Evolutionary conservation across 2,113 vertebrate genomes (phyloP).

Genomic region (Lucifuga dentata): DNA sequence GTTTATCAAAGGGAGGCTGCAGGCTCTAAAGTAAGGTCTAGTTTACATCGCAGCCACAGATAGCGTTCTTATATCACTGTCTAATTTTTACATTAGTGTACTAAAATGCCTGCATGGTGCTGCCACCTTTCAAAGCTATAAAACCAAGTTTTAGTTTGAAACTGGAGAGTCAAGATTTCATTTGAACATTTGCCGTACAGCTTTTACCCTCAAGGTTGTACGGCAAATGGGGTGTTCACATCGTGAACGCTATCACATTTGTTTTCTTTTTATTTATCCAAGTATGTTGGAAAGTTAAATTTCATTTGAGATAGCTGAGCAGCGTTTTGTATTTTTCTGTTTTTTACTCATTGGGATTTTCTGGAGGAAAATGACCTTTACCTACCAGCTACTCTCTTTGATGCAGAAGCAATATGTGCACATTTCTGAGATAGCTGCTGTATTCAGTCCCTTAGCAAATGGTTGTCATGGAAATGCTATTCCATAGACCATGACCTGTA

Average conservation of each 20-base stretch:
- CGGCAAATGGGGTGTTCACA: too few species aligned
- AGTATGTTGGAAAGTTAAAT: slow-evolving; percentile 21
- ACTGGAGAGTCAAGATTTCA: slow-evolving; percentile 1
- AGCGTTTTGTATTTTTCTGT: slow-evolving; percentile 12
- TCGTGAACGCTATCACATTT: too few species aligned
- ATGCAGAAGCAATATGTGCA: slow-evolving; percentile 54
- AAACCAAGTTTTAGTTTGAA: background rate
- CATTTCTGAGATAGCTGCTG: slow-evolving; percentile 52
- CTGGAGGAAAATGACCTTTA: slow-evolving; percentile 25
- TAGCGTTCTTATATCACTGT: background rate
- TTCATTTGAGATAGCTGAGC: slow-evolving; percentile 32
- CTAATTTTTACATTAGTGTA: background rate
- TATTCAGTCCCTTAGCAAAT: slow-evolving; percentile 46
- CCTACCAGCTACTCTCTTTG: slow-evolving; percentile 21
- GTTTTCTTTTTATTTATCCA: too few species aligned
- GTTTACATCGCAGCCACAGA: slow-evolving; percentile 27
- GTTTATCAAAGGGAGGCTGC: slow-evolving; percentile 9
- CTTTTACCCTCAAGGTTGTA: slow-evolving; percentile 7
- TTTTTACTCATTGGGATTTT: background rate
- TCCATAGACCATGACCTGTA: slow-evolving; percentile 52
- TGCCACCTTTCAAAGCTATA: background rate
- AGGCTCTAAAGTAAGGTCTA: slow-evolving; percentile 33
- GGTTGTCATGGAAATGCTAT: slow-evolving; percentile 78
- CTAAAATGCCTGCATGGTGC: background rate
- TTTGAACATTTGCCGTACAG: background rate